phyloP scores from a whole-genome alignment of 2,797 vertebrate genomes.

The Dromococcyx pavoninus region DNA sequence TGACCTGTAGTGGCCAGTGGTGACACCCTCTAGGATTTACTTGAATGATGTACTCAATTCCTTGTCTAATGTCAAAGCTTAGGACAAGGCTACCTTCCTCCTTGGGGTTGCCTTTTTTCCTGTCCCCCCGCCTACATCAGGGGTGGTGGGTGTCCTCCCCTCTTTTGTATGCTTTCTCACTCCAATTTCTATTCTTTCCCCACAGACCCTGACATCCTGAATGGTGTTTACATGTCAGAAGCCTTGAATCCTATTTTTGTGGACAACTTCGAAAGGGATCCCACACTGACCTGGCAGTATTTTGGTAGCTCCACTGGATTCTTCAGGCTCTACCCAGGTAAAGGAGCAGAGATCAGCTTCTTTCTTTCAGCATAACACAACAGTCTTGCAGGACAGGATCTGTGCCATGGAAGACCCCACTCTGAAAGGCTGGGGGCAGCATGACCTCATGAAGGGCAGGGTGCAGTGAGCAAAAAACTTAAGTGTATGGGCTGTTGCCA shows the following conservation, averaged over 20 bases:
- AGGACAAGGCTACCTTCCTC: not conserved
- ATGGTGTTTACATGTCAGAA: conserved; percentile 95
- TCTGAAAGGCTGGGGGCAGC: not conserved
- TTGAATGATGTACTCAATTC: not conserved
- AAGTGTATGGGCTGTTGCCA: fast-evolving
- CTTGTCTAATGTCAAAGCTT: not conserved
- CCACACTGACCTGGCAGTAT: conserved; percentile 96
- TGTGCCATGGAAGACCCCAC: fast-evolving
- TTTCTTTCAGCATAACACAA: fast-evolving
- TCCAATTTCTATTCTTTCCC: not conserved
- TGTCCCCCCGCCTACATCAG: not conserved
- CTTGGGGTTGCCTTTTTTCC: not conserved
- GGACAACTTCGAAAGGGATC: conserved; percentile 92
- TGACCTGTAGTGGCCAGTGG: not conserved
- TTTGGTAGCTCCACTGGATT: conserved; percentile 94
- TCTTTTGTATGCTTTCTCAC: not conserved
- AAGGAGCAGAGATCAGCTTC: not conserved
- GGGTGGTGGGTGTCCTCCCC: fast-evolving
- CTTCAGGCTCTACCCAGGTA: conserved; percentile 96
- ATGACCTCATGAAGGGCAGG: fast-evolving
- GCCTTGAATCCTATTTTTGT: conserved; percentile 91
- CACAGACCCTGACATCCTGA: conserved; percentile 89
- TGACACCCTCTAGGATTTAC: not conserved
- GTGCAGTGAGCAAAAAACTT: not conserved
- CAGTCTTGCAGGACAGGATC: not conserved